phyloP scores from a whole-genome alignment of 2,888 invertebrate genomes.

The Halictus ligatus region DNA sequence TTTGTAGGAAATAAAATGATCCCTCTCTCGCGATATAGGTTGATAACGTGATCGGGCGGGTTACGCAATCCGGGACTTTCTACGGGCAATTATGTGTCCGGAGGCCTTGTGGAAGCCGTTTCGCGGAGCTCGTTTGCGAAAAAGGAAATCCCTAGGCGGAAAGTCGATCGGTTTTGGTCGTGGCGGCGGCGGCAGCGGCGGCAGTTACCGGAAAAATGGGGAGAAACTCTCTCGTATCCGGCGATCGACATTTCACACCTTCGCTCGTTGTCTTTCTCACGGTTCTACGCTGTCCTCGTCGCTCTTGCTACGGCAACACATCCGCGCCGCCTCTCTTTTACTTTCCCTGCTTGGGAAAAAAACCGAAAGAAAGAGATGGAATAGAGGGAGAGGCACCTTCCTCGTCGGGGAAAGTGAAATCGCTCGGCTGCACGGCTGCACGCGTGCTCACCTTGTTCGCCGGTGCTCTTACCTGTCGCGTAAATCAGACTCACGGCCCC shows the following conservation, averaged over 20 bases:
- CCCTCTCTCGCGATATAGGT: not conserved
- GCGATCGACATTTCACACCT: slow-evolving; percentile 63
- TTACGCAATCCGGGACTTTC: slow-evolving; percentile 12
- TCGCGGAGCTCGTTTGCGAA: not conserved
- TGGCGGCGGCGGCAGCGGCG: not conserved
- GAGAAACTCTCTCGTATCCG: slow-evolving; percentile 61
- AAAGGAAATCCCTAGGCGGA: not conserved
- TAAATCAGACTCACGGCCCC: slow-evolving; percentile 65
- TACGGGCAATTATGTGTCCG: slow-evolving; percentile 1
- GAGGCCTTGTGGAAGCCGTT: not conserved
- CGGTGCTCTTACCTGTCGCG: slow-evolving; percentile 69
- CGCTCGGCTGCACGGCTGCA: slow-evolving; percentile 70
- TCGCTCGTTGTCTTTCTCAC: slow-evolving; percentile 31
- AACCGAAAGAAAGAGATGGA: slow-evolving; percentile 54
- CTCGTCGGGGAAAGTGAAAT: slow-evolving; percentile 81
- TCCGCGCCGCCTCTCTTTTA: slow-evolving; percentile 61
- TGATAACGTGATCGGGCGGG: slow-evolving; percentile 21
- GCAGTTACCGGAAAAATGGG: not conserved
- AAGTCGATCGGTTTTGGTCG: not conserved
- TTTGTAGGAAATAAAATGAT: not conserved
- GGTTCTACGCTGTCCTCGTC: not conserved
- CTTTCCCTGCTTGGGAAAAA: slow-evolving; percentile 65
- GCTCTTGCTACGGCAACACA: not conserved
- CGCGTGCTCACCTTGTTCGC: slow-evolving; percentile 72
- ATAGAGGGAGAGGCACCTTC: slow-evolving; percentile 72